Conservation (phyloP, 1,140 invertebrate genomes). For the Drosophila funebris region DNA sequence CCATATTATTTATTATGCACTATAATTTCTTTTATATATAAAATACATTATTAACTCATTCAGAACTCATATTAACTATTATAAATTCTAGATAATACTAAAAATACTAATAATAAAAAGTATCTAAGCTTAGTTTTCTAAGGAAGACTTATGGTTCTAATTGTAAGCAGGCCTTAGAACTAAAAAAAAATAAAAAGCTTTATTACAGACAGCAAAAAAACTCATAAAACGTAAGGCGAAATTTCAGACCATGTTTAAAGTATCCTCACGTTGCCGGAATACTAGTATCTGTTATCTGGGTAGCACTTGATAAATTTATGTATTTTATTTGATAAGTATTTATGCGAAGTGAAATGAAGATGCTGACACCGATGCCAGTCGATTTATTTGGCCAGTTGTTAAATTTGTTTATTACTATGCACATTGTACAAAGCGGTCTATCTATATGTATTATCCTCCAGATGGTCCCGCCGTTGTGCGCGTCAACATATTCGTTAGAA, state of each 20-base stretch:
- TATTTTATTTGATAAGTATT: constrained; percentile 48
- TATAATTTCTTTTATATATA: constrained; percentile 11
- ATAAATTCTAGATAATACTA: constrained; percentile 50
- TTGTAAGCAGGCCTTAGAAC: constrained; percentile 53
- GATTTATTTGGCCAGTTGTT: constrained; percentile 50
- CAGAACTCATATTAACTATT: constrained; percentile 7
- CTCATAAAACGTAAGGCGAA: constrained; percentile 41
- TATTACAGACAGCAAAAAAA: constrained; percentile 54
- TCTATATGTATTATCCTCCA: constrained; percentile 85
- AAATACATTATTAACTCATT: not conserved
- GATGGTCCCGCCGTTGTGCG: constrained; percentile 95
- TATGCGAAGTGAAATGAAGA: constrained; percentile 24
- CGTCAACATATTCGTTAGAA: constrained; percentile 98
- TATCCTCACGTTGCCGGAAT: not conserved
- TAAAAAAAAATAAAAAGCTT: constrained; percentile 65
- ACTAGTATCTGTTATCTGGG: not conserved
- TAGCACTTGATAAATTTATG: constrained; percentile 29
- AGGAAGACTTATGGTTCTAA: constrained; percentile 36
- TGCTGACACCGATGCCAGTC: constrained; percentile 8
- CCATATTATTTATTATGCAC: constrained; percentile 15
- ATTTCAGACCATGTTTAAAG: not conserved
- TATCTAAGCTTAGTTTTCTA: constrained; percentile 64
- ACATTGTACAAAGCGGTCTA: constrained; percentile 72
- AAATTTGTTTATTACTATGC: constrained; percentile 64
- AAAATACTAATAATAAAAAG: constrained; percentile 44